Percentiles rank a stretch among this genome's conserved stretches.
These are phyloP conservation scores for Troides aeacus DNA, from an alignment of 2,888 invertebrate species.

Conservation along the genomic window DNA sequence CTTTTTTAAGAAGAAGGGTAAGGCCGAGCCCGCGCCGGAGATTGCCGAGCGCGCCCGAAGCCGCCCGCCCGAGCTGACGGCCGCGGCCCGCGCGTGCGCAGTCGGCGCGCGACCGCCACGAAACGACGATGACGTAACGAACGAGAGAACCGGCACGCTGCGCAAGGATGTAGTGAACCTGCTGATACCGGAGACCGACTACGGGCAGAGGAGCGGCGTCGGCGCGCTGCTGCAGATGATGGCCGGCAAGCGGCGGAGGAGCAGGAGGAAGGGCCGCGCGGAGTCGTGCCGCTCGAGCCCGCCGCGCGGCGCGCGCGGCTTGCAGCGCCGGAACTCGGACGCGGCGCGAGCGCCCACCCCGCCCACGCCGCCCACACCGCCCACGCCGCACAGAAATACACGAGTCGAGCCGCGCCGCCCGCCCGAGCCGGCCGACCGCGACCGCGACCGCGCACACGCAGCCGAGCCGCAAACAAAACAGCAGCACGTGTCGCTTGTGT, in stretches of 20 bases:
- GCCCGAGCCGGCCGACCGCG: conserved; percentile 63
- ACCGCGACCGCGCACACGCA: conserved; percentile 69
- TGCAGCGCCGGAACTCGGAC: conserved; percentile 55
- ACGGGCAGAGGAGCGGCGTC: conserved; percentile 65
- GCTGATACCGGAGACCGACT: conserved; percentile 65
- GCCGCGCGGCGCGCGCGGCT: conserved; percentile 49
- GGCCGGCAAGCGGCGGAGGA: conserved; percentile 66
- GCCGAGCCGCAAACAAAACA: conserved; percentile 63
- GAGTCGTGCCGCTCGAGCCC: conserved; percentile 60
- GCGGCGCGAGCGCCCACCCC: conserved; percentile 34
- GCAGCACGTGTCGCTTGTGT: conserved; percentile 69
- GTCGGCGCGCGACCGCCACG: conserved; percentile 58
- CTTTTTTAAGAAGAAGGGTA: conserved; percentile 73
- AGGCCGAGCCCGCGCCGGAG: conserved; percentile 53
- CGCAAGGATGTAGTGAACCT: conserved; percentile 75
- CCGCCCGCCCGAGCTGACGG: conserved; percentile 44
- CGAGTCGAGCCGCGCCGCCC: conserved; percentile 43
- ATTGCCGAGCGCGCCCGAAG: conserved; percentile 47
- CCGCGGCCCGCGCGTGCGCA: conserved; percentile 42
- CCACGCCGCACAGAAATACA: conserved; percentile 46
- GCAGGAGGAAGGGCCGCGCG: conserved; percentile 53
- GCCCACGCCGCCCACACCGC: too few species aligned
- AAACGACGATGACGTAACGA: conserved; percentile 55
- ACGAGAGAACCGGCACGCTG: conserved; percentile 47
- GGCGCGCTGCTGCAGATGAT: conserved; percentile 70